Evolutionary conservation across 2,888 invertebrate species (phyloP).

Genomic region (Orgyia antiqua): DNA sequence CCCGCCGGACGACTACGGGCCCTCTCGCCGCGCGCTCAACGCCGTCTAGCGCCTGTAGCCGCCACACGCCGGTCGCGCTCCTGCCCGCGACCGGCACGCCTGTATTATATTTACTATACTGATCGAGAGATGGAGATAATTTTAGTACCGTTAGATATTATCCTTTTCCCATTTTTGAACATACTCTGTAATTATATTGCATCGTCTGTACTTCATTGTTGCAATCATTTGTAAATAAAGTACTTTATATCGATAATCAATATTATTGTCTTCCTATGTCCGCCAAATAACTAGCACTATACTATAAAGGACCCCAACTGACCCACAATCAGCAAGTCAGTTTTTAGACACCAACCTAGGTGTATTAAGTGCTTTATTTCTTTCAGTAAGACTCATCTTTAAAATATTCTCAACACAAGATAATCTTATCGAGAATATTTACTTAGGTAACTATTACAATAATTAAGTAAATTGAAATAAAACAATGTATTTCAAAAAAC

Average conservation of each 20-base stretch:
- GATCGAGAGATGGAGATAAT: conserved; percentile 45
- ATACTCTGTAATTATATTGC: conserved; percentile 77
- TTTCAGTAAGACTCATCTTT: too few relatives aligned
- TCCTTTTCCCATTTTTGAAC: conserved; percentile 73
- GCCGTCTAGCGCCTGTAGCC: conserved; percentile 82
- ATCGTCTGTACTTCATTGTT: conserved; percentile 78
- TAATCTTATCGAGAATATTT: too few relatives aligned
- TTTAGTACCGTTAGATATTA: conserved; percentile 77
- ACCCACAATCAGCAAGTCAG: too few relatives aligned
- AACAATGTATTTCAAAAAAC: conserved; percentile 40
- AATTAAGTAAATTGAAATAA: too few relatives aligned
- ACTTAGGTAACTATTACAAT: too few relatives aligned
- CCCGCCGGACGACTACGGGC: conserved; percentile 76
- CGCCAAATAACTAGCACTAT: too few relatives aligned
- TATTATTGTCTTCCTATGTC: too few relatives aligned
- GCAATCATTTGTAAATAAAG: conserved; percentile 81
- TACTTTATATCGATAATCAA: conserved; percentile 74
- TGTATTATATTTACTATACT: conserved; percentile 68
- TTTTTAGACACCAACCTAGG: too few relatives aligned
- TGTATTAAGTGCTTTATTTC: too few relatives aligned
- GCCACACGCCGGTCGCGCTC: conserved; percentile 67
- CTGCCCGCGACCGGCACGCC: conserved; percentile 78
- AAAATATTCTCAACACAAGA: too few relatives aligned
- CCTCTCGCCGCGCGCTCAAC: conserved; percentile 84
- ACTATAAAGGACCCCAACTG: too few relatives aligned